These are phyloP conservation scores for Netelia inedita DNA, from an alignment of 2,888 invertebrate species.

Conservation along the genomic window DNA sequence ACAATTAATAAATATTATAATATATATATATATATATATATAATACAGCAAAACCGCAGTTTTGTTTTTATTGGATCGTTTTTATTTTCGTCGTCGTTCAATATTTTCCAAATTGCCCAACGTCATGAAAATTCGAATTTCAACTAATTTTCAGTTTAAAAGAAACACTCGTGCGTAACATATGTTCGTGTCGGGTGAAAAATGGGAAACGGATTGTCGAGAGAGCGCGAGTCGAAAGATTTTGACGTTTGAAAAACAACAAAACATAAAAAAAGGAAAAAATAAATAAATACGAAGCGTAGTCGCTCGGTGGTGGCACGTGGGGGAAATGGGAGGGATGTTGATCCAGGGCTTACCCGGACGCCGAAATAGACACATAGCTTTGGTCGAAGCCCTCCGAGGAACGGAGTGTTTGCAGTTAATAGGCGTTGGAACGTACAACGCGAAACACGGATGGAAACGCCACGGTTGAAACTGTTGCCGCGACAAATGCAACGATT, in stretches of 20 bases:
- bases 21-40: constrained; percentile 43
- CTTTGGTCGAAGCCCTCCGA: constrained; percentile 48
- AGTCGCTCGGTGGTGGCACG: not conserved
- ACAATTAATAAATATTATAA: constrained; percentile 50
- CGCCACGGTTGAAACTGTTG: constrained; percentile 58
- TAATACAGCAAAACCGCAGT: constrained; percentile 1
- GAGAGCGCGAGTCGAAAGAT: not conserved
- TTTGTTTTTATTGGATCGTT: not conserved
- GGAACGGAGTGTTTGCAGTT: constrained; percentile 25
- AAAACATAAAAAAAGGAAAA: not conserved
- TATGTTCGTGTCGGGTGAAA: no score
- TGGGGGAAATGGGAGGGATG: constrained; percentile 7
- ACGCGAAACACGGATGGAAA: constrained; percentile 62
- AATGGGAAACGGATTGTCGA: no score
- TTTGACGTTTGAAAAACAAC: not conserved
- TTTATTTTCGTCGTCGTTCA: not conserved
- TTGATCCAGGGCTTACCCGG: constrained; percentile 61
- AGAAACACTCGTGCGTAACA: not conserved
- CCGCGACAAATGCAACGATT: constrained; percentile 79
- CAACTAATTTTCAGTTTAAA: not conserved
- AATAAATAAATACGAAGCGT: constrained; percentile 6
- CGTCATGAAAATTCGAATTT: no score
- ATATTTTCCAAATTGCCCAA: not conserved
- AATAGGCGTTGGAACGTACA: constrained; percentile 63
- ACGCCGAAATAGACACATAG: constrained; percentile 67